Evolutionary conservation across 2,113 vertebrate species (phyloP), one percentile per base, ranked within the genome.

Genomic region (Myrmophylax atrothorax): DNA sequence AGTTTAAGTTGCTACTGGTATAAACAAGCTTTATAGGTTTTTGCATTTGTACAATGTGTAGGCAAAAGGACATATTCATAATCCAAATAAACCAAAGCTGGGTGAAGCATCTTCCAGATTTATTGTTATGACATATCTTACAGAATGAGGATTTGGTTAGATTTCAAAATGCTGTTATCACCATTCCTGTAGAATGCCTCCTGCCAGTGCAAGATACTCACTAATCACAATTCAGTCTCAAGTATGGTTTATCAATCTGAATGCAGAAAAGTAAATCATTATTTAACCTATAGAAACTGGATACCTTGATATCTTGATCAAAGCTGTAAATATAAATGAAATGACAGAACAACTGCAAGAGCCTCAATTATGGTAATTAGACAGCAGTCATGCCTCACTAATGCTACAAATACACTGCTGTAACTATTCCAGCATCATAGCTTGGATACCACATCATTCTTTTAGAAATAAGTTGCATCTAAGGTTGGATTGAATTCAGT

Each of bases 321-420:
- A 80, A 94, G 18, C 25, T 49, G 16, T 49, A 88, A 67, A 76
- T 82, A 88, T 67, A 75, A 96, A 91, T 82, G 16, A 95, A 84
- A 73, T 62, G 25, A 81, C 69, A 89, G 38, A 13, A 58, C 89
- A 94, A 96, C 49, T 93, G 35, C 63, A 89, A 67, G 67, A 89
- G 12, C 23, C 87, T 92, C 64, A 84, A 58, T 93, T 94, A 92
- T 76, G 50, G 62, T 94, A 93, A 94, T 95, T 84, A 96, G 83
- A 56, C 19, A 63, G 22, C 33, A 90, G 89, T 94, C 70, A 38
- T 68, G 63, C 55, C 90, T 92, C 76, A 64, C 29, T 74, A 28
- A 53, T 92, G 90, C 35, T 68, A 68, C 25, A 55, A n/a, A 85
- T 81, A n/a, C 1, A 1, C 18, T 87, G 17, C 20, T 80, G 25